Percentiles rank a stretch among this genome's conserved stretches.
Evolutionary conservation across 2,113 vertebrate species (phyloP).

Genomic region (Elephantulus edwardii): DNA sequence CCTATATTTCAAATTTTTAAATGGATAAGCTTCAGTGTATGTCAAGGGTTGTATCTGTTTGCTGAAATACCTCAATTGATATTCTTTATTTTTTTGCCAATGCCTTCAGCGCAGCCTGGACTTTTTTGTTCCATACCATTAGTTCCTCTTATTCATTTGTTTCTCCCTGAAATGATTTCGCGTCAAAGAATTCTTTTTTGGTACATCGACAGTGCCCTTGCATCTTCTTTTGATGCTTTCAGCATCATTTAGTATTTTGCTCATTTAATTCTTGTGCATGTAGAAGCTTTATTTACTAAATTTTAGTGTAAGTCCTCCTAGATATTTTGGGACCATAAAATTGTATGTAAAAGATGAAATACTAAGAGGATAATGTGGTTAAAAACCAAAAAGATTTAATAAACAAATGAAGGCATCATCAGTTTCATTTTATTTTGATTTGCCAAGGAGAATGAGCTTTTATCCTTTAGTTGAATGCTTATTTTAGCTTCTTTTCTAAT

Average conservation of each 20-base stretch:
- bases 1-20: constrained; percentile 5
- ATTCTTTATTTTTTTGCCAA: too few relatives aligned
- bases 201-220: too few relatives aligned
- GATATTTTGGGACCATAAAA: constrained; percentile 22
- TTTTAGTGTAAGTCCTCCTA: background rate
- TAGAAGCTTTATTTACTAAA: background rate
- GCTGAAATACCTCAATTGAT: too few relatives aligned
- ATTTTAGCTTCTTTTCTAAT: constrained; percentile 41
- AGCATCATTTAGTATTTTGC: too few relatives aligned
- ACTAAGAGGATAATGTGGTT: constrained; percentile 41
- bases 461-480: background rate
- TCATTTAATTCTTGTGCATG: too few relatives aligned
- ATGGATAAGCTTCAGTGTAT: constrained; percentile 21
- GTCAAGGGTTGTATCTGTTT: too few relatives aligned
- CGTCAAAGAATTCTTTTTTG: too few relatives aligned
- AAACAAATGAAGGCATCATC: background rate
- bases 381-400: background rate
- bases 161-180: too few relatives aligned
- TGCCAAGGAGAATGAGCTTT: background rate
- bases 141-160: too few relatives aligned
- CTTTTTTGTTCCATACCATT: too few relatives aligned
- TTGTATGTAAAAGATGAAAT: background rate
- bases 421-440: constrained; percentile 25
- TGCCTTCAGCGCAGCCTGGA: too few relatives aligned
- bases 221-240: too few relatives aligned